Percentiles rank a stretch among this genome's conserved stretches.
phyloP scores from a whole-genome alignment of 2,888 invertebrate genomes.

The Rutpela maculata region DNA sequence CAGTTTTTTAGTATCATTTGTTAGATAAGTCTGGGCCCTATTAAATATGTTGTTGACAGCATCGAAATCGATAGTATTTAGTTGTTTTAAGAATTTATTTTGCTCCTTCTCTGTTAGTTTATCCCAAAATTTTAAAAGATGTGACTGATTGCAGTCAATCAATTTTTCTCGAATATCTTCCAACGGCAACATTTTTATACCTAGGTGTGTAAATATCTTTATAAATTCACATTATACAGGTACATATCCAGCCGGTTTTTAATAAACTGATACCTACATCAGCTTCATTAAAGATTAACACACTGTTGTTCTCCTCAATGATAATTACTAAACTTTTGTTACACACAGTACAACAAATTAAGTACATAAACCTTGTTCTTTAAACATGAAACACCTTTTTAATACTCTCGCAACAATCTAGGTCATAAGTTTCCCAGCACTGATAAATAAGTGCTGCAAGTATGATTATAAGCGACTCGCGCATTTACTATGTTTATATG shows the following conservation, averaged over 20 bases:
- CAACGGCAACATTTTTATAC: conserved; percentile 48
- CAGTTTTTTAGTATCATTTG: conserved; percentile 79
- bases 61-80: conserved; percentile 65
- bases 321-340: neutral
- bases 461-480: conserved; percentile 23
- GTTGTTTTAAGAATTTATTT: conserved; percentile 56
- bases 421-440: neutral
- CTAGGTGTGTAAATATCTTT: neutral
- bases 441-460: conserved; percentile 2
- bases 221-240: conserved; percentile 9
- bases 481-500: conserved; percentile 26
- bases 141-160: conserved; percentile 58
- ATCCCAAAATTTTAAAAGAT: conserved; percentile 62
- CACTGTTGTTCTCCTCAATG: neutral
- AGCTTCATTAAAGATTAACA: neutral
- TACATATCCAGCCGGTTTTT: conserved; percentile 3
- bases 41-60: conserved; percentile 63
- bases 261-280: neutral
- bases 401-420: neutral
- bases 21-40: conserved; percentile 71
- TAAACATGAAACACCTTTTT: neutral
- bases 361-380: neutral
- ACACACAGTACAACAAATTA: neutral
- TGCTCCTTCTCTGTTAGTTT: conserved; percentile 59
- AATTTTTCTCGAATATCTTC: conserved; percentile 56